phyloP scores from a whole-genome alignment of 2,113 vertebrate genomes.

The Ursus arctos region DNA sequence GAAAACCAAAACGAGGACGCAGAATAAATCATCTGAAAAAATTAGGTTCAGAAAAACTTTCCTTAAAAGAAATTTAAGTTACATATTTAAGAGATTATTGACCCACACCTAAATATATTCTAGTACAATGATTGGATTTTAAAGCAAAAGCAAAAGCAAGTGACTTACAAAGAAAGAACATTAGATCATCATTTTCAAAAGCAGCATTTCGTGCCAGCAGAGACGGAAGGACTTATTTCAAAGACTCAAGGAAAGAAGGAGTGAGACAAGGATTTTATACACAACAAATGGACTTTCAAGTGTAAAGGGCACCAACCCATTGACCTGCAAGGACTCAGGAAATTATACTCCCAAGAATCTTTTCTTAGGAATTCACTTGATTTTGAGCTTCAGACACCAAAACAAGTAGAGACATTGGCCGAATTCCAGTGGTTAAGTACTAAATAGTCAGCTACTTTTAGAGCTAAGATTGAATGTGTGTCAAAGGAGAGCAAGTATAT shows the following conservation, averaged over 20 bases:
- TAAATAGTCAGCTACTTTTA: neutral
- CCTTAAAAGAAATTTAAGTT: neutral
- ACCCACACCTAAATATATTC: neutral
- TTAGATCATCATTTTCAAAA: constrained; percentile 40
- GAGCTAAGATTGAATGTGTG: neutral
- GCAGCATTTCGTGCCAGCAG: constrained; percentile 27
- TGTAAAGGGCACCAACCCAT: neutral
- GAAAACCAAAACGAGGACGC: neutral
- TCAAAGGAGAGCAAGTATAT: neutral
- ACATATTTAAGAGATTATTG: constrained; percentile 12
- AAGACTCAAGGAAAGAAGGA: neutral
- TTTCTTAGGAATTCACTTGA: constrained; percentile 1
- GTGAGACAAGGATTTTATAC: constrained; percentile 35
- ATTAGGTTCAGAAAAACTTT: neutral
- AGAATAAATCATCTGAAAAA: neutral
- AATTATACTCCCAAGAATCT: neutral
- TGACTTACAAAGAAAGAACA: neutral
- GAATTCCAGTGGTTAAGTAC: neutral
- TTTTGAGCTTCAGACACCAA: neutral
- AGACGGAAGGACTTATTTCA: constrained; percentile 21
- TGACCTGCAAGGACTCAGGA: neutral
- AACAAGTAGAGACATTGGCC: neutral
- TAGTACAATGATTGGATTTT: constrained; percentile 7
- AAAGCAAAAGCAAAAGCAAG: constrained; percentile 14
- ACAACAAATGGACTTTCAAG: neutral